These are phyloP conservation scores for Plestiodon gilberti DNA, from an alignment of 2,113 vertebrate species.

Conservation along the genomic window DNA sequence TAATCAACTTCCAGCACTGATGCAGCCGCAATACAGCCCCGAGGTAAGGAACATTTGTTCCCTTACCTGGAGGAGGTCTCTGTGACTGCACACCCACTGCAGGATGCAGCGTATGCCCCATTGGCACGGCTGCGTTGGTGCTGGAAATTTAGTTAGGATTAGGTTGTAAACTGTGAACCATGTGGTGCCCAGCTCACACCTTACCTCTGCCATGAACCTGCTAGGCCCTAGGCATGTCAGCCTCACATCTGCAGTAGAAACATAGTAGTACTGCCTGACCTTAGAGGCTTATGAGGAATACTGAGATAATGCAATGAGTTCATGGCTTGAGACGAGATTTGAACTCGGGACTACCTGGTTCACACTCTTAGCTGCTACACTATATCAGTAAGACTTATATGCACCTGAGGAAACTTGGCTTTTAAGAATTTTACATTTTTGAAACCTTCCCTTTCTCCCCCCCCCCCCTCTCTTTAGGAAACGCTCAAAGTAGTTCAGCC, in stretches of 20 bases:
- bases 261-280: too few species aligned
- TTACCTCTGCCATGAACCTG: background rate
- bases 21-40: too few species aligned
- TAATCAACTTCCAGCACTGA: too few species aligned
- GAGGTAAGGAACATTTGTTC: too few species aligned
- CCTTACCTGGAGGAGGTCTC: too few species aligned
- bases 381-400: background rate
- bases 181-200: background rate
- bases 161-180: background rate
- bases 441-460: background rate
- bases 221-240: background rate
- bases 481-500: slow-evolving; percentile 84
- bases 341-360: background rate
- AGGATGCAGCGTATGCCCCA: too few species aligned
- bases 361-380: background rate
- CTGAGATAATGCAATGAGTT: background rate
- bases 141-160: too few species aligned
- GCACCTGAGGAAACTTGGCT: fast-evolving
- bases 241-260: background rate
- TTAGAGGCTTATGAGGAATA: background rate
- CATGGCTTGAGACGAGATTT: background rate
- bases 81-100: too few species aligned
- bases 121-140: too few species aligned
- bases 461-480: slow-evolving; percentile 79
- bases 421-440: slow-evolving; percentile 6